phyloP scores from a whole-genome alignment of 2,888 invertebrate genomes.

The Formica aserva region DNA sequence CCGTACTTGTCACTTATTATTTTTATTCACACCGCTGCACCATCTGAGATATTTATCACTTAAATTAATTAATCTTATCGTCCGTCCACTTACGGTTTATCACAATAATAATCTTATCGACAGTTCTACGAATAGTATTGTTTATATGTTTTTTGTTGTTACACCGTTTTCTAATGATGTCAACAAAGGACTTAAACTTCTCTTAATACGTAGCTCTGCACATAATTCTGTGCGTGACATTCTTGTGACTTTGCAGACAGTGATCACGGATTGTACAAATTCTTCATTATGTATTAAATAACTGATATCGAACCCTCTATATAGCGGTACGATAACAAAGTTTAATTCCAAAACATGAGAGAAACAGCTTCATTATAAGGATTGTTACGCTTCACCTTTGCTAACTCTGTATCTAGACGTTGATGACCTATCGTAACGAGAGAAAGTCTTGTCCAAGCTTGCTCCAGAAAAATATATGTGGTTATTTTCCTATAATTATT shows the following conservation, averaged over 20 bases:
- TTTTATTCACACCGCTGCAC: not conserved
- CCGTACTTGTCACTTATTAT: not conserved
- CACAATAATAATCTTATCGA: not conserved
- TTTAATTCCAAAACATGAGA: not conserved
- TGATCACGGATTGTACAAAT: not conserved
- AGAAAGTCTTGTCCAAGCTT: conserved; percentile 52
- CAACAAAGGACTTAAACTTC: not conserved
- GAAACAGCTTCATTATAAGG: not conserved
- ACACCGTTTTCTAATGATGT: not conserved
- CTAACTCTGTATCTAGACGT: conserved; percentile 44
- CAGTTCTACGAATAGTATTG: not conserved
- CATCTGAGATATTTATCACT: not conserved
- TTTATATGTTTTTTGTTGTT: not conserved
- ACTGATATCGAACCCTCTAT: not conserved
- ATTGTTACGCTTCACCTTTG: conserved; percentile 31
- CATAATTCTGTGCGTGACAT: not conserved
- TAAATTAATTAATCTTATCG: conserved; percentile 16
- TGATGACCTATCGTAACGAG: conserved; percentile 55
- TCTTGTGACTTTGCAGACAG: not conserved
- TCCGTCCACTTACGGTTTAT: not conserved
- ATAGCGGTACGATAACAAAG: not conserved
- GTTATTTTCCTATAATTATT: not conserved
- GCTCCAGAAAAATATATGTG: not conserved
- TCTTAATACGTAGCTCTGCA: not conserved
- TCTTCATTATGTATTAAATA: not conserved